Evolutionary conservation across 2,888 invertebrate species (phyloP), one percentile per base, ranked within the genome.

Genomic region (Epiblema foenella): DNA sequence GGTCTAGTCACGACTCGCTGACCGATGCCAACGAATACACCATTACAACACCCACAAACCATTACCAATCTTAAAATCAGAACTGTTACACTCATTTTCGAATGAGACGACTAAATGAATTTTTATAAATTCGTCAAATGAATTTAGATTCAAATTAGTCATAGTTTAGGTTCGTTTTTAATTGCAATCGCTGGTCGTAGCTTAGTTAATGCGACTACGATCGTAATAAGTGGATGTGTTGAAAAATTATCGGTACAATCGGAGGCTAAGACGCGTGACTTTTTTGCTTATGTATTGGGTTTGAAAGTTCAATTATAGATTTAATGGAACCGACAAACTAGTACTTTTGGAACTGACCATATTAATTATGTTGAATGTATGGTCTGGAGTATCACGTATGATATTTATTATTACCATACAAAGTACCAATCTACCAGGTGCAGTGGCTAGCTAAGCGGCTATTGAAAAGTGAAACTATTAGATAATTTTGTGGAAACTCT

Each of bases 141-240:
- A 83, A 73, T 80, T 77, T 78, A 1, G 51, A 76, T 77, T 77
- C 63, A 75, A 70, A 37, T 9, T 0, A 0, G 0, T 10, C 0
- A 0, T 0, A 0, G 0, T n/a, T 82, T 81, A 42, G 59, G 81
- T 79, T 60, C 57, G 7, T 78, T 81, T 81, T 87, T 12, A 62
- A 0, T 51, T 72, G 73, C 10, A 2, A 0, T n/a, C 4, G 2
- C 49, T 12, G 15, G 51, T 56, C 24, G n/a, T n/a, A 65, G 17
- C 89, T 89, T 89, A 86, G 90, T 90, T 92, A 90, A 91, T 91
- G 89, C 88, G 89, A 86, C 90, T 92, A 91, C 89, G 92, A 91
- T 91, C 88, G 91, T 91, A 93, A 92, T 93, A 93, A 93, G 93
- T 91, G 91, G 92, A 93, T 88, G 91, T 91, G 93, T 93, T 93